Conservation (phyloP, 1,140 invertebrate genomes). For the Bombus soroeensis region DNA sequence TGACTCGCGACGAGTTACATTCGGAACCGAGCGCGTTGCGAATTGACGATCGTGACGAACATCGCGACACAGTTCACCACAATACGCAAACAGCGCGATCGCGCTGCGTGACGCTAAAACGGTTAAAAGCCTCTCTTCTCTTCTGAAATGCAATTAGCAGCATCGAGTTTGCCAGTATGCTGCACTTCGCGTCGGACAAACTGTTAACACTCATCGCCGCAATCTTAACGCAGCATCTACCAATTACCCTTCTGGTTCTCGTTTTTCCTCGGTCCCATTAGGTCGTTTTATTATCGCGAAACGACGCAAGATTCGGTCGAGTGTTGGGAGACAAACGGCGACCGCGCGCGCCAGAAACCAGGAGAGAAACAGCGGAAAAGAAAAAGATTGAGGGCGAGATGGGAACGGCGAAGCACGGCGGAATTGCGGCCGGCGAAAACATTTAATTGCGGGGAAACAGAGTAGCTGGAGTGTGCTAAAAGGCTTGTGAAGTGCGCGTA, state of each 20-base stretch:
- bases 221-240: neutral
- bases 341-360: neutral
- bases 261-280: neutral
- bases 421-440: constrained; percentile 20
- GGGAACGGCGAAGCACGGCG: neutral
- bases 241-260: neutral
- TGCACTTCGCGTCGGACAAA: neutral
- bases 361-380: neutral
- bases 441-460: constrained; percentile 39
- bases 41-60: no score
- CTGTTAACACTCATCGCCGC: neutral
- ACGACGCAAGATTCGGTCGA: neutral
- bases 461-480: constrained; percentile 22
- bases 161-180: neutral
- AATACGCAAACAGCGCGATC: no score
- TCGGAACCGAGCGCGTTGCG: no score
- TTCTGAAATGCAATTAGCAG: neutral
- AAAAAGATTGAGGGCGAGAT: neutral
- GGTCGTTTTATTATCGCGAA: neutral
- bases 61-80: no score
- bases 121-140: neutral
- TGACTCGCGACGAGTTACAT: no score
- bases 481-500: constrained; percentile 12
- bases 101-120: no score
- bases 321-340: neutral